Evolutionary conservation across 2,888 invertebrate species (phyloP).

Genomic region (Epinotia ramella): DNA sequence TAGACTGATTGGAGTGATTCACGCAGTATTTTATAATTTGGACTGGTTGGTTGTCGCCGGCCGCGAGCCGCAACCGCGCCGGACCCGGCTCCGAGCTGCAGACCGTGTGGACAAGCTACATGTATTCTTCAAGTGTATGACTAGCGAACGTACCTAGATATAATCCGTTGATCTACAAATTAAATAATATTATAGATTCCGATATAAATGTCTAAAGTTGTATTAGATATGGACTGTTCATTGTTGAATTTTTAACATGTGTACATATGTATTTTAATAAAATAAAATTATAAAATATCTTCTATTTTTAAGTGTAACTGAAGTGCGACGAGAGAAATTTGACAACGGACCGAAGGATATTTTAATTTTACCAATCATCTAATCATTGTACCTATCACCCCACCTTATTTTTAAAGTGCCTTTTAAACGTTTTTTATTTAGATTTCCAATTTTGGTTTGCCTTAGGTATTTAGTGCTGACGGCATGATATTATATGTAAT

Average conservation of each 20-base stretch:
- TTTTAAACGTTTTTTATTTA: constrained; percentile 65
- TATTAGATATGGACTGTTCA: constrained; percentile 65
- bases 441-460: constrained; percentile 63
- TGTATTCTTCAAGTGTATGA: constrained; percentile 35
- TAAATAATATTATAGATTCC: constrained; percentile 30
- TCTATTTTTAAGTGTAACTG: constrained; percentile 80
- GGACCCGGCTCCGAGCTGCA: background rate
- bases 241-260: constrained; percentile 72
- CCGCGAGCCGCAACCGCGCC: background rate
- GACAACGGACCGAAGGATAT: constrained; percentile 65
- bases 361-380: constrained; percentile 65
- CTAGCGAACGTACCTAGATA: constrained; percentile 33
- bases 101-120: constrained; percentile 15
- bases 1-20: background rate
- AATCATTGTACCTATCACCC: constrained; percentile 60
- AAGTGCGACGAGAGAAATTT: constrained; percentile 82
- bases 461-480: constrained; percentile 58
- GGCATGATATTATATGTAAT: constrained; percentile 62
- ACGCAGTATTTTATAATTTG: constrained; percentile 21
- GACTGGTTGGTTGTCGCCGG: constrained; percentile 13
- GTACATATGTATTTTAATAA: constrained; percentile 75
- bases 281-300: constrained; percentile 67
- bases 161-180: constrained; percentile 37
- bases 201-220: constrained; percentile 51
- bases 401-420: constrained; percentile 80